Evolutionary conservation across 2,113 vertebrate genomes (phyloP).

Genomic region (Microtus montanus): DNA sequence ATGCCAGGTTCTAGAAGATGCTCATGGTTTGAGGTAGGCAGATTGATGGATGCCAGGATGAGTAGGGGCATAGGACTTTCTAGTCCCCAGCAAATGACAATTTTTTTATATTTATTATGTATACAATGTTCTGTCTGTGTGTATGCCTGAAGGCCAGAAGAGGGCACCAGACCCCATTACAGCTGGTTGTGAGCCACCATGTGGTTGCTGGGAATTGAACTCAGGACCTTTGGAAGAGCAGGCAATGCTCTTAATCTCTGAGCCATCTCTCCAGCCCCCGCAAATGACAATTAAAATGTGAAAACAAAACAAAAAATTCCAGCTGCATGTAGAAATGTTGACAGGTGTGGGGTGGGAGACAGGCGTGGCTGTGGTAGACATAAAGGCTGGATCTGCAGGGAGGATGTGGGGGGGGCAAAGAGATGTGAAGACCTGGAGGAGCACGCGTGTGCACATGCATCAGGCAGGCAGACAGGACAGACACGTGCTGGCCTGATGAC

Average conservation of each 20-base stretch:
- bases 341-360: not conserved
- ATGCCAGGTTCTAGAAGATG: not conserved
- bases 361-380: fast-evolving
- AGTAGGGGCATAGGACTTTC: too few relatives aligned
- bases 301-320: not conserved
- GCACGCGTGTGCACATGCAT: fast-evolving
- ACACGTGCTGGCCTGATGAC: not conserved
- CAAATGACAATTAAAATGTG: not conserved
- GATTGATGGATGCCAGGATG: not conserved
- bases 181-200: too few relatives aligned
- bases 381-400: not conserved
- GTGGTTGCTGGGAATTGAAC: too few relatives aligned
- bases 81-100: not conserved
- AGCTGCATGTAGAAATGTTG: not conserved
- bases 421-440: not conserved
- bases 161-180: too few relatives aligned
- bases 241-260: too few relatives aligned
- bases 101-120: too few relatives aligned
- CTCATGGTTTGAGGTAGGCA: not conserved
- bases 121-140: too few relatives aligned
- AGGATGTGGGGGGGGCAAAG: not conserved
- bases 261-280: too few relatives aligned
- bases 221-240: too few relatives aligned
- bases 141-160: too few relatives aligned
- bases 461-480: not conserved